Percentiles rank a stretch among this genome's conserved stretches.
These are phyloP conservation scores for Zosterops japonicus DNA, from an alignment of 2,113 vertebrate species.

Conservation along the genomic window DNA sequence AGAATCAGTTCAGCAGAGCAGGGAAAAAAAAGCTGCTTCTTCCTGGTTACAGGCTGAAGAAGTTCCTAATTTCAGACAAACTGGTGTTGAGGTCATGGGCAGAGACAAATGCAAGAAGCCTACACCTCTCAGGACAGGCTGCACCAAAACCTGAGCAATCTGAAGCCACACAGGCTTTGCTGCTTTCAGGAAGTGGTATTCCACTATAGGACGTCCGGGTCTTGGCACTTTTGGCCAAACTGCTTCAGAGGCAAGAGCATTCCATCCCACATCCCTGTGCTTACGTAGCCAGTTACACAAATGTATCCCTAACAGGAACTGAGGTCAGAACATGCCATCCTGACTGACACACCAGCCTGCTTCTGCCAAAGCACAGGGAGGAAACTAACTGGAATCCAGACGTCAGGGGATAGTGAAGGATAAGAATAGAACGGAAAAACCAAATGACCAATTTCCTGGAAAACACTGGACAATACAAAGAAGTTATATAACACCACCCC, in stretches of 20 bases:
- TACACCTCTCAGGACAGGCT: not conserved
- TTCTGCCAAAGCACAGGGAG: not conserved
- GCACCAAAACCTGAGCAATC: not conserved
- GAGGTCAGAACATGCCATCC: not conserved
- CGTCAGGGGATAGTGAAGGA: fast-evolving
- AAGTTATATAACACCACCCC: not conserved
- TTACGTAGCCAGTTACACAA: not conserved
- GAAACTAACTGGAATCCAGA: not conserved
- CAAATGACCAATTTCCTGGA: not conserved
- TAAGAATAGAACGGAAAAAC: not conserved
- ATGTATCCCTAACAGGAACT: not conserved
- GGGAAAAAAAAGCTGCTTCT: not conserved
- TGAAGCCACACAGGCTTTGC: fast-evolving
- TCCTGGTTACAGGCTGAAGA: not conserved
- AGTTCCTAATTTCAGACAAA: not conserved
- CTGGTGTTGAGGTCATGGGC: fast-evolving
- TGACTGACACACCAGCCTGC: not conserved
- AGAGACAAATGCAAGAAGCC: not conserved
- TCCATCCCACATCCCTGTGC: not conserved
- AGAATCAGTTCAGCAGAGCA: not conserved
- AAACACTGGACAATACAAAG: not conserved
- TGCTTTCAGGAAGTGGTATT: not conserved
- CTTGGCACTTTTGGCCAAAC: not conserved
- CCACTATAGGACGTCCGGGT: not conserved
- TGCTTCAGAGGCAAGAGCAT: not conserved